These are phyloP conservation scores for Pituophis catenifer DNA, from an alignment of 2,113 vertebrate genomes.

Conservation along the genomic window DNA sequence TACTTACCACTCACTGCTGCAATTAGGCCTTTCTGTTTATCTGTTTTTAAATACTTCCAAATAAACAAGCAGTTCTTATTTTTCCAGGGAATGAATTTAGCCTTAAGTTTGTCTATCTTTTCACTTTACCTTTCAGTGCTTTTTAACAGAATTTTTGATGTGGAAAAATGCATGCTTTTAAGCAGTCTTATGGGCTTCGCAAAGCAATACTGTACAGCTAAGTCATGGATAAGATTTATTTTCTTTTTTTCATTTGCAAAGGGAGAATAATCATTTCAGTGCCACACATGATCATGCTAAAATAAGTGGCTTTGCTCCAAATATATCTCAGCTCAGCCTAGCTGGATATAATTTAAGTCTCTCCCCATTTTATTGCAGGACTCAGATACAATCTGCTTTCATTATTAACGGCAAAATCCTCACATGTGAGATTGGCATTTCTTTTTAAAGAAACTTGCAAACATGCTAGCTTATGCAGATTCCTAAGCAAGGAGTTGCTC, in stretches of 20 bases:
- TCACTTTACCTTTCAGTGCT: no score
- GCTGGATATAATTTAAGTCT: rapidly evolving
- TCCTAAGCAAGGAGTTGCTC: neutral
- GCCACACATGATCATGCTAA: neutral
- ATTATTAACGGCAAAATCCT: rapidly evolving
- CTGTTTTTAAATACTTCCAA: neutral
- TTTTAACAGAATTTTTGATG: neutral
- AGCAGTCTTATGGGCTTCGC: neutral
- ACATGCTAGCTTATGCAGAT: neutral
- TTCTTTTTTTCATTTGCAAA: neutral
- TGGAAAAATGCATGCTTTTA: neutral
- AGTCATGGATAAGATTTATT: neutral
- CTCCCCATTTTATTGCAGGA: rapidly evolving
- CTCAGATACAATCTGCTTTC: neutral
- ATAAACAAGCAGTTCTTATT: neutral
- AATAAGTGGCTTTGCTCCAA: neutral
- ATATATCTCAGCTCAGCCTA: neutral
- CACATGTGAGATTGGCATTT: neutral
- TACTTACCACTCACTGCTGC: neutral
- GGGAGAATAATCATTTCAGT: neutral
- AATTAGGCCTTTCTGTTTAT: neutral
- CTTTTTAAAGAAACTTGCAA: neutral
- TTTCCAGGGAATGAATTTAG: neutral
- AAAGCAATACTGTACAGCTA: neutral
- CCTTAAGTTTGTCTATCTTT: neutral